Percentiles rank a stretch among this genome's conserved stretches.
Conservation (phyloP, 2,888 invertebrate species). For the Oconnorella tubifera region DNA sequence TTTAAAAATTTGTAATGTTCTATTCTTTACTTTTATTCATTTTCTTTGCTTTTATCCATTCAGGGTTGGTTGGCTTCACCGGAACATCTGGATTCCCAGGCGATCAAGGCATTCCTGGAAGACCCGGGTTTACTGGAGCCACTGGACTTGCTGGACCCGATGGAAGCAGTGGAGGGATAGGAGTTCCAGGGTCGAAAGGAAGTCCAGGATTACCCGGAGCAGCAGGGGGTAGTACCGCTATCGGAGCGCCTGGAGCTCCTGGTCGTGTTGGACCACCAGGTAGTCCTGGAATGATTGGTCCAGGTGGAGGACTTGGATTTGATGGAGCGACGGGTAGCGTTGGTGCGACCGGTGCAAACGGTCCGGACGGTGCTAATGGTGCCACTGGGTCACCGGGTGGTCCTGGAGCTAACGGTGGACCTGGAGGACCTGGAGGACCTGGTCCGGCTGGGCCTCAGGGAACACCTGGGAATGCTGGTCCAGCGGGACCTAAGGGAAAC, state of each 20-base stretch:
- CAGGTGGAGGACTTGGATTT: slow-evolving; percentile 55
- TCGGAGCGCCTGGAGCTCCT: slow-evolving; percentile 22
- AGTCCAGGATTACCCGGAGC: background rate
- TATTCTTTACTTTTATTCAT: too few relatives aligned
- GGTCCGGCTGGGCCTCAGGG: background rate
- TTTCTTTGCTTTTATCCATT: too few relatives aligned
- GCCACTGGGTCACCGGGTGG: slow-evolving; percentile 5
- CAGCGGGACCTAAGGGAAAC: slow-evolving; percentile 3
- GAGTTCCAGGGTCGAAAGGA: slow-evolving; percentile 18
- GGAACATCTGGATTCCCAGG: slow-evolving; percentile 2
- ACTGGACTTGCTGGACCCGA: background rate
- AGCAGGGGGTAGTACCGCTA: slow-evolving; percentile 29
- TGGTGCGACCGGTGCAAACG: slow-evolving; percentile 2
- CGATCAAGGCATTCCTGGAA: background rate
- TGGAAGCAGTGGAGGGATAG: slow-evolving; percentile 14
- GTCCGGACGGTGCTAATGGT: slow-evolving; percentile 7
- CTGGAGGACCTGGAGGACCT: slow-evolving; percentile 1
- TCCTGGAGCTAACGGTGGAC: background rate
- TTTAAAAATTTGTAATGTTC: too few relatives aligned
- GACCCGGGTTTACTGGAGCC: background rate
- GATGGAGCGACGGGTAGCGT: slow-evolving; percentile 4
- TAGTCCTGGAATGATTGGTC: slow-evolving; percentile 8
- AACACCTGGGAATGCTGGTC: background rate
- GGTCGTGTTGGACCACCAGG: slow-evolving; percentile 23
- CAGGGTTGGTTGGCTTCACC: too few relatives aligned